Base-by-base conservation (phyloP, 2,113 vertebrate genomes). In the Carlito syrichta region DNA sequence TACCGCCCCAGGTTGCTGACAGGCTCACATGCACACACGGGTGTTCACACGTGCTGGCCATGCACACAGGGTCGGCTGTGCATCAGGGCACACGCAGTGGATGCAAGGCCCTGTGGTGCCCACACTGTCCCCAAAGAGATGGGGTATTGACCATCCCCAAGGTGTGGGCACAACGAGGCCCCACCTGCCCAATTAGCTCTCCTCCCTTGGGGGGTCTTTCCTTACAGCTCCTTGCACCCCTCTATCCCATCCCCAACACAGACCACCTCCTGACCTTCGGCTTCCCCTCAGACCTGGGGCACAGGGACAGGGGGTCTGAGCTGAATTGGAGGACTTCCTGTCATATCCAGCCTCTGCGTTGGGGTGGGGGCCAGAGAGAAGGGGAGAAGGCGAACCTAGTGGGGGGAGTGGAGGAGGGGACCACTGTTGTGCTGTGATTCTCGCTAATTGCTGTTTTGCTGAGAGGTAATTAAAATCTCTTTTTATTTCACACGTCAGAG, bases 391-490 rank as follows among this genome's bases (percentile, higher is more conserved):
- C 17, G 1, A 62, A 84, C 89, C 58, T 68, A 79, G 96, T 6
- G 30, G 89, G 60, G 82, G 63, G 77, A 74, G 73, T 63, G 95
- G 93, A 77, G 97, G 94, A 95, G 94, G 94, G 86, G 93, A 43
- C 81, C 0, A 66, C 93, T 97, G 97, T 97, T 96, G 96, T 96
- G 95, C 98, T 98, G 98, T 98, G 98, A 98, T 98, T 99, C 98
- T 98, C 98, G 98, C 99, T 99, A 99, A 99, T 99, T 99, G 98
- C 98, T 99, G 99, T 99, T 99, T 99, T 98, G 98, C 98, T 98
- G 98, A 99, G 98, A 99, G 98, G 98, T 99, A 99, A 99, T 99
- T 99, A 99, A 99, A 99, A 99, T 98, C 98, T 96, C 98, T 99
- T 99, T 99, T 98, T 54, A 95, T 98, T 98, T 98, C 52, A 94